Evolutionary conservation across 2,888 invertebrate species (phyloP).

Genomic region (Listrodromus nycthemerus): DNA sequence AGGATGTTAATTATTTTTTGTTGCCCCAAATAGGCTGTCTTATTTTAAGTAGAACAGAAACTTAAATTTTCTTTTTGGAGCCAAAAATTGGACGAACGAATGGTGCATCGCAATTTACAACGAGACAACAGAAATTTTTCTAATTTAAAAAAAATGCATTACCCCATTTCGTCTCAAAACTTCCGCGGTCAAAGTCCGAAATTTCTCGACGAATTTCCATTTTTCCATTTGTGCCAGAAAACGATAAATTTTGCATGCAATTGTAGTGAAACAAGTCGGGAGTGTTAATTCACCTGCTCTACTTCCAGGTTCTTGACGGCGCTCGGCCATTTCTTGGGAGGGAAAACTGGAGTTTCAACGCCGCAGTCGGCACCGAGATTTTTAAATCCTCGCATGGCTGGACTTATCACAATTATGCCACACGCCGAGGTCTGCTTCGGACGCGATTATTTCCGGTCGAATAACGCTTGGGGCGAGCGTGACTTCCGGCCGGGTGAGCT

Average conservation of each 20-base stretch:
- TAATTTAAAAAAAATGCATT: too few species aligned
- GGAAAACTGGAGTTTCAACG: conserved; percentile 4
- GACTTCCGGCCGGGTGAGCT: conserved; percentile 61
- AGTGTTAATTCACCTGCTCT: conserved; percentile 54
- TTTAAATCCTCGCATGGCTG: conserved; percentile 53
- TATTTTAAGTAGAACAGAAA: too few species aligned
- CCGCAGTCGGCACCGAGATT: conserved; percentile 26
- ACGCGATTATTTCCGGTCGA: conserved; percentile 63
- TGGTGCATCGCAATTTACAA: too few species aligned
- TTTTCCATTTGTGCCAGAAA: not conserved
- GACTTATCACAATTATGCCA: conserved; percentile 60
- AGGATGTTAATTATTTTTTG: not conserved
- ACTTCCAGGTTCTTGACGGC: not conserved
- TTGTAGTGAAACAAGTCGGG: conserved; percentile 49
- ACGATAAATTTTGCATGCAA: conserved; percentile 7
- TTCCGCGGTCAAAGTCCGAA: too few species aligned
- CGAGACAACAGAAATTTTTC: not conserved
- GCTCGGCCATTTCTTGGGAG: conserved; percentile 6
- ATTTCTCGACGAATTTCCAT: not conserved
- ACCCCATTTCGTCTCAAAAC: too few species aligned
- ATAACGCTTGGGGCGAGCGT: conserved; percentile 35
- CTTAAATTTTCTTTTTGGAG: too few species aligned
- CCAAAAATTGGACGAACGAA: too few species aligned
- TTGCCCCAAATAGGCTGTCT: not conserved
- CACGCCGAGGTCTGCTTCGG: conserved; percentile 57